Base-by-base conservation (phyloP, 2,888 invertebrate species). In the Synanthedon andrenaeformis region DNA sequence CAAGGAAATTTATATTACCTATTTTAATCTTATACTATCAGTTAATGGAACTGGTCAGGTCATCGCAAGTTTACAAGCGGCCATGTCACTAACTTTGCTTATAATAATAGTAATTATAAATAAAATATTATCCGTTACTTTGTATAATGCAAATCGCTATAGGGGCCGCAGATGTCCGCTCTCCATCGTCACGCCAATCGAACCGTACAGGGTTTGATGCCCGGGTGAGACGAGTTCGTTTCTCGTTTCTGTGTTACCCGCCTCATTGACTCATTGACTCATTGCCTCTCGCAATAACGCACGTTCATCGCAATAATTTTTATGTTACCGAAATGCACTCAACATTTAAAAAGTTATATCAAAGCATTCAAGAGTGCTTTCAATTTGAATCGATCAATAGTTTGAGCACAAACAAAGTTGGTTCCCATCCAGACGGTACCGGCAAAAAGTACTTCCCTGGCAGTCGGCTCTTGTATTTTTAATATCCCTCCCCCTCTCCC, bases 391-490 rank as follows among this genome's bases (percentile, higher is more conserved):
- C 75, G 82, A 84, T 85, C 85, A 77, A 82, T 85, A 84, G 73
- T 76, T 79, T 73, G 70, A 74, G 74, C 70, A 72, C 78, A 82
- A 83, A 82, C 82, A 83, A 80, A 79, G 71, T 70, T 72, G 67
- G 82, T 82, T 80, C 75, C 80, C 78, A 82, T 78, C 79, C 75
- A 74, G 78, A 77, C 79, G 72, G 74, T 74, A 65, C 64, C 62
- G 61, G 76, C 73, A 74, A 72, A 74, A 77, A 77, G 75, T 72
- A 74, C 77, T 77, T 73, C 71, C 67, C 70, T 70, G 68, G 49
- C 52, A n/a, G 71, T 55, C 56, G 55, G 51, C 76, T 77, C 80
- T 82, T 82, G 82, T 84, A 84, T 83, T 84, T 85, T 85, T 84
- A 86, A 84, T 86, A 84, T 81, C 73, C 72, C 74, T 74, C 72